These are phyloP conservation scores for Chelonoidis abingdonii DNA, from an alignment of 2,113 vertebrate genomes.

Conservation along the genomic window DNA sequence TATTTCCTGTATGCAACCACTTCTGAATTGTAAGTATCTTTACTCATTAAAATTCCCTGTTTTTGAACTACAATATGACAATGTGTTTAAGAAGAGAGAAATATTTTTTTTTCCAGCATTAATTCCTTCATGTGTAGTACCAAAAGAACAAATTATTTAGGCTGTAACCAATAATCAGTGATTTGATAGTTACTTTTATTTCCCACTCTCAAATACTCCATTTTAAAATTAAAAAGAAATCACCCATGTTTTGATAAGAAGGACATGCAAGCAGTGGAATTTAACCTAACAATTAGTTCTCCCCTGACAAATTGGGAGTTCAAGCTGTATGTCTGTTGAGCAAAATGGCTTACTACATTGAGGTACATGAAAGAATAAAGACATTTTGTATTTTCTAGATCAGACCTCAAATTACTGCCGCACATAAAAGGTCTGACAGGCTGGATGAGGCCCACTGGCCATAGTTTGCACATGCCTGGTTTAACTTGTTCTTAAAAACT, in stretches of 20 bases:
- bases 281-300: neutral
- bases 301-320: neutral
- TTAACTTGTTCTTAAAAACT: no score
- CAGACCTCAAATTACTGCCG: neutral
- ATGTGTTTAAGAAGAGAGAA: neutral
- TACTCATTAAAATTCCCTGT: neutral
- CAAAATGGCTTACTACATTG: neutral
- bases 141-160: neutral
- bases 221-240: neutral
- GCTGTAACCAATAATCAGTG: neutral
- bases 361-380: neutral
- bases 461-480: no score
- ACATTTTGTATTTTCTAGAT: neutral
- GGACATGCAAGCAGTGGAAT: neutral
- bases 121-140: neutral
- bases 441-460: no score
- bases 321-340: neutral
- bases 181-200: neutral
- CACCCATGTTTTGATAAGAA: neutral
- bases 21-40: slow-evolving; percentile 88
- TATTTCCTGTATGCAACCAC: slow-evolving; percentile 87
- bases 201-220: neutral
- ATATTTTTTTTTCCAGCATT: neutral
- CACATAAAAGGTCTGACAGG: no score
- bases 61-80: neutral